phyloP scores from a whole-genome alignment of 2,888 invertebrate species.

The Cryptus armator region DNA sequence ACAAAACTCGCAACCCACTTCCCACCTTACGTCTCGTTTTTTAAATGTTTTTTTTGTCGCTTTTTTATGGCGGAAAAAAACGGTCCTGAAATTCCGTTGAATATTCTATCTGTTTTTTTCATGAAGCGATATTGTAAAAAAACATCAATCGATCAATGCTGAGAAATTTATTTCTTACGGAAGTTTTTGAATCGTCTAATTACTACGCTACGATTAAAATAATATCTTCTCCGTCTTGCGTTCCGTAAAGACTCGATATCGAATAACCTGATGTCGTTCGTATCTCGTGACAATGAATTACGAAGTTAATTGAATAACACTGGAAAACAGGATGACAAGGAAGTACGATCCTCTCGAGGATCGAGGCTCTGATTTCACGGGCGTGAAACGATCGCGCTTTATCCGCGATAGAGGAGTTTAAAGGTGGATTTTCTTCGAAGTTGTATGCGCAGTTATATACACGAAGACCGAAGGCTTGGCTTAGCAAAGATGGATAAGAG shows the following conservation, averaged over 20 bases:
- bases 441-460: constrained; percentile 48
- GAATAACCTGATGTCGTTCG: neutral
- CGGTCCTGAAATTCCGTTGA: no score
- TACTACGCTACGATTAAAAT: neutral
- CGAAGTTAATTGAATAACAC: constrained; percentile 46
- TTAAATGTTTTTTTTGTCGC: no score
- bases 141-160: no score
- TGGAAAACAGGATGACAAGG: constrained; percentile 20
- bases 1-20: no score
- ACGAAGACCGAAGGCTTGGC: constrained; percentile 47
- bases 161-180: neutral
- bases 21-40: no score
- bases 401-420: constrained; percentile 39
- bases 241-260: neutral
- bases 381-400: constrained; percentile 65
- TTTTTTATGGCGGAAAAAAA: no score
- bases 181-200: neutral
- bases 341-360: constrained; percentile 53
- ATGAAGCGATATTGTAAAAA: no score
- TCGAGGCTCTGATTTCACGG: constrained; percentile 60
- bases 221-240: neutral
- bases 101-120: no score
- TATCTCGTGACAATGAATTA: constrained; percentile 28
- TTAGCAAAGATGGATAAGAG: constrained; percentile 73
- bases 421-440: constrained; percentile 56